phyloP scores from a whole-genome alignment of 2,113 vertebrate genomes.

The Morone chrysops region DNA sequence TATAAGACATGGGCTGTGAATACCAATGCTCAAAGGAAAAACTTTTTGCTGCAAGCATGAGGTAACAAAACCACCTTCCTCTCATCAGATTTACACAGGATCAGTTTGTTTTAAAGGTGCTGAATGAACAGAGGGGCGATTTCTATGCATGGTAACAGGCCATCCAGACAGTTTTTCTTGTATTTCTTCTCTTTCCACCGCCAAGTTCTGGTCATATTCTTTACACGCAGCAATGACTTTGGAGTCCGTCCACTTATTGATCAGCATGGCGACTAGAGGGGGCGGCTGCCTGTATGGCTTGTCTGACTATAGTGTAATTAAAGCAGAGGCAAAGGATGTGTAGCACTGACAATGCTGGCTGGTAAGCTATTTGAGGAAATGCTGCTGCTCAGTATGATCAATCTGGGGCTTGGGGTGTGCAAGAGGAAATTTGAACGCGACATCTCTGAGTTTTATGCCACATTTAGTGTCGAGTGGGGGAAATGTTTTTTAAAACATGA shows the following conservation, averaged over 20 bases:
- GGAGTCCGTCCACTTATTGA: constrained; percentile 69
- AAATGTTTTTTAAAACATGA: background rate
- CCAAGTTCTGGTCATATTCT: constrained; percentile 30
- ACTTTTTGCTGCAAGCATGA: background rate
- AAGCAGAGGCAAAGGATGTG: constrained; percentile 65
- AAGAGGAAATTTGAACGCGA: background rate
- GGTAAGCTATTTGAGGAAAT: constrained; percentile 39
- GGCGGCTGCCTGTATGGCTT: constrained; percentile 48
- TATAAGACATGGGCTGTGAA: background rate
- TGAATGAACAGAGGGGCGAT: constrained; percentile 10
- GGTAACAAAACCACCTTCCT: background rate
- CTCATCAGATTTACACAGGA: background rate
- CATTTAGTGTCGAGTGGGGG: constrained; percentile 19
- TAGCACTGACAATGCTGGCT: constrained; percentile 39
- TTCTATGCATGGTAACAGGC: background rate
- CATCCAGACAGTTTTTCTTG: constrained; percentile 4
- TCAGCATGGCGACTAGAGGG: constrained; percentile 47
- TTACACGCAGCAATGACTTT: constrained; percentile 52
- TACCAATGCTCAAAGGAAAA: background rate
- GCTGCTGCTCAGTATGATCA: constrained; percentile 31
- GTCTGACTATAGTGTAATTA: constrained; percentile 72
- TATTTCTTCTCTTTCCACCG: constrained; percentile 8
- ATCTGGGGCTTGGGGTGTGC: constrained; percentile 15
- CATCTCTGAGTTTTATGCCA: constrained; percentile 27
- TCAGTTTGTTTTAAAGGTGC: constrained; percentile 13